These are phyloP conservation scores for Monomorium pharaonis DNA, from an alignment of 1,140 invertebrate genomes.

Conservation along the genomic window DNA sequence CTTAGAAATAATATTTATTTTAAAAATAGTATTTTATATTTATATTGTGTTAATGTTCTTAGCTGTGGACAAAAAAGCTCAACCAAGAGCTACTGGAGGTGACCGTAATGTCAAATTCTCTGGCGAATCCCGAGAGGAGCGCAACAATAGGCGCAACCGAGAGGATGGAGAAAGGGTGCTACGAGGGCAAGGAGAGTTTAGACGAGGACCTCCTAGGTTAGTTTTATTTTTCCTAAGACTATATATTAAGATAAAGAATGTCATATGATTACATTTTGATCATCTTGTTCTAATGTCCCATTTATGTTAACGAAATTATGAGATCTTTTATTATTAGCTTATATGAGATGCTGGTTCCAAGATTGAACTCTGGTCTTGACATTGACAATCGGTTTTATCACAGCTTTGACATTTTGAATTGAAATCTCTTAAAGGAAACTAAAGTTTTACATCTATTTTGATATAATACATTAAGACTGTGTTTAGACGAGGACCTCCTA, in stretches of 20 bases:
- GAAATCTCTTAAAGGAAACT: neutral
- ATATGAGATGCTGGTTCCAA: too few relatives aligned
- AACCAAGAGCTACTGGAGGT: slow-evolving; percentile 75
- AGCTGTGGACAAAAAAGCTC: slow-evolving; percentile 82
- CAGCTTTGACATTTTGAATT: neutral
- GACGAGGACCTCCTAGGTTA: slow-evolving; percentile 81
- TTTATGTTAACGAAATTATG: neutral
- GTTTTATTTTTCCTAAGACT: slow-evolving; percentile 63
- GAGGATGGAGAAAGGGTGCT: slow-evolving; percentile 87
- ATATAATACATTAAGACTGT: neutral
- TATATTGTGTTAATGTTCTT: slow-evolving; percentile 24
- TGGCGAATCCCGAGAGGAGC: slow-evolving; percentile 89
- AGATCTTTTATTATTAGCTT: neutral
- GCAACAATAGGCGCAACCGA: slow-evolving; percentile 90
- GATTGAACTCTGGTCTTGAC: neutral
- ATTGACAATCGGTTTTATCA: neutral
- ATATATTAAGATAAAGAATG: slow-evolving; percentile 2
- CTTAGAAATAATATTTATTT: neutral
- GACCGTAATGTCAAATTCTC: slow-evolving; percentile 85
- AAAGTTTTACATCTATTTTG: too few relatives aligned
- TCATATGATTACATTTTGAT: neutral
- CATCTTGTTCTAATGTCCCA: neutral
- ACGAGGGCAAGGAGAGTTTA: slow-evolving; percentile 79
- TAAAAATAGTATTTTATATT: neutral
- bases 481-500: slow-evolving; percentile 76